Evolutionary conservation across 2,113 vertebrate genomes (phyloP).

Genomic region (Petrocephalus microphthalmus): DNA sequence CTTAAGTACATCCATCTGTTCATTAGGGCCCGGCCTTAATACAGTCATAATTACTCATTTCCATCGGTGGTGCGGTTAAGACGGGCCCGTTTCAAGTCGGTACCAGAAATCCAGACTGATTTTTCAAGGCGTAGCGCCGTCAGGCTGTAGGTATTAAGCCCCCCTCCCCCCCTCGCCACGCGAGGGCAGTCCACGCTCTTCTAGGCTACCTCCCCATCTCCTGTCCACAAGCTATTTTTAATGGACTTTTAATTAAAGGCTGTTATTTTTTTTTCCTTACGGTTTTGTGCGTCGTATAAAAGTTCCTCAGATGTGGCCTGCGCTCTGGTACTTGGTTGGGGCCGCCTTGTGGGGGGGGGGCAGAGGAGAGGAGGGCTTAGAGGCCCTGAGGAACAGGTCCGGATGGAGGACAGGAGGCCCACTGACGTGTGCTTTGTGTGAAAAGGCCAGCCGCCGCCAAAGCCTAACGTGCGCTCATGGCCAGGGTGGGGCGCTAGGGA

Average conservation of each 20-base stretch:
- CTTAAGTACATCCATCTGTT: slow-evolving; percentile 56
- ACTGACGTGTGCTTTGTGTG: slow-evolving; percentile 26
- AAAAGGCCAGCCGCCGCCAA: background rate
- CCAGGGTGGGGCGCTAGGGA: background rate
- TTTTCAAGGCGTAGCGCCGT: slow-evolving; percentile 44
- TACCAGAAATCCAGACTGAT: slow-evolving; percentile 42
- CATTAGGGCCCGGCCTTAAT: slow-evolving; percentile 46
- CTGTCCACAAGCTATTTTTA: slow-evolving; percentile 53
- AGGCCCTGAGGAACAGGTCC: background rate
- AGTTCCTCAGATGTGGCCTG: slow-evolving; percentile 22
- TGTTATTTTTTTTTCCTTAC: slow-evolving; percentile 17
- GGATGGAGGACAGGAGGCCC: slow-evolving; percentile 39
- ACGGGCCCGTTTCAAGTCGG: slow-evolving; percentile 47
- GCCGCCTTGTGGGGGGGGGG: background rate
- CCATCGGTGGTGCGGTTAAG: slow-evolving; percentile 46
- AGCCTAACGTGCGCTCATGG: background rate
- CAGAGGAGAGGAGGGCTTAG: too few relatives aligned
- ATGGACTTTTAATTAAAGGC: slow-evolving; percentile 51
- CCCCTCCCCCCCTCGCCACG: slow-evolving; percentile 38
- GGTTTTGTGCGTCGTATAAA: background rate
- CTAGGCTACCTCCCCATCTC: slow-evolving; percentile 42
- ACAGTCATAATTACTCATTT: slow-evolving; percentile 27
- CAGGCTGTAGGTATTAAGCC: slow-evolving; percentile 42
- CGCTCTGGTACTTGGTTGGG: background rate
- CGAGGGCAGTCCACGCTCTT: slow-evolving; percentile 42